phyloP scores from a whole-genome alignment of 1,140 invertebrate genomes.

The Orius insidiosus region DNA sequence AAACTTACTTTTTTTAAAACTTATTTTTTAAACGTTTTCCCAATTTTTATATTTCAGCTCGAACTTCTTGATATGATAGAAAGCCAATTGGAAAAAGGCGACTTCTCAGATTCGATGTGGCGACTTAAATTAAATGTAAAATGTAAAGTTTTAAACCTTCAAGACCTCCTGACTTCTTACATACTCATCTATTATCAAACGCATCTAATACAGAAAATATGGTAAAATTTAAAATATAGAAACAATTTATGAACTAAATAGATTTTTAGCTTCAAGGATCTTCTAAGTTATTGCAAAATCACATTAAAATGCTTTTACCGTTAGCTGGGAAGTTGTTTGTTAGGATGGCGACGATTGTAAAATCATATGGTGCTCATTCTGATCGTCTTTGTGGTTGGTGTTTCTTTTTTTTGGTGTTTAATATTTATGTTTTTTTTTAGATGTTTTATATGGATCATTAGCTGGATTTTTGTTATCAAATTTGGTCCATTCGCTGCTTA shows the following conservation, averaged over 20 bases:
- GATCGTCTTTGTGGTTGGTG: slow-evolving; percentile 29
- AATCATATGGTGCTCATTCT: slow-evolving; percentile 23
- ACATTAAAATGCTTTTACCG: slow-evolving; percentile 32
- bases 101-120: slow-evolving; percentile 8
- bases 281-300: slow-evolving; percentile 29
- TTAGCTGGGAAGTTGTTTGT: slow-evolving; percentile 30
- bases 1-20: too few relatives aligned
- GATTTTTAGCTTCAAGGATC: slow-evolving; percentile 2
- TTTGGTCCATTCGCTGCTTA: slow-evolving; percentile 35
- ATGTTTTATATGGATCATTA: slow-evolving; percentile 31
- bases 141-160: slow-evolving; percentile 24
- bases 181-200: slow-evolving; percentile 40
- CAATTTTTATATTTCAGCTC: slow-evolving; percentile 10
- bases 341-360: slow-evolving; percentile 23
- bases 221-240: background rate
- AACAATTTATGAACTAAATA: background rate
- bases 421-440: slow-evolving; percentile 20
- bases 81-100: slow-evolving; percentile 3
- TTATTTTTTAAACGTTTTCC: slow-evolving; percentile 4
- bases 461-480: slow-evolving; percentile 39
- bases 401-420: slow-evolving; percentile 7
- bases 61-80: slow-evolving; percentile 13
- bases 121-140: slow-evolving; percentile 1
- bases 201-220: slow-evolving; percentile 15
- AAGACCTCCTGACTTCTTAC: slow-evolving; percentile 36